Evolutionary conservation across 2,888 invertebrate species (phyloP).

Genomic region (Tholera decimalis): DNA sequence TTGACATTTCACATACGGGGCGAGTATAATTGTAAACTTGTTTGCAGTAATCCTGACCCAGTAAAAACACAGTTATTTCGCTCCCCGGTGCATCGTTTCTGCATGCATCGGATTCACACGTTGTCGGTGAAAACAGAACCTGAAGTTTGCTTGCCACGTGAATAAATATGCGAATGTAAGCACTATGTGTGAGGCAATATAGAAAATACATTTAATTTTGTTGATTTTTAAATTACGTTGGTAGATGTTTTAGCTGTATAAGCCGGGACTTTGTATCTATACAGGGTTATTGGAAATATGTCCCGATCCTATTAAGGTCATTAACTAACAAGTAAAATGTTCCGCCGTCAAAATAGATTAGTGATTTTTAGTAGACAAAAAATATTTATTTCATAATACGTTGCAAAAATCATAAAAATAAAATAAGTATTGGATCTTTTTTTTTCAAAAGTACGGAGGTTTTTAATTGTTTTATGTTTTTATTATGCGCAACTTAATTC

Average conservation of each 20-base stretch:
- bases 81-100: conserved; percentile 22
- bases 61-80: conserved; percentile 56
- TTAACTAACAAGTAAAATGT: too few relatives aligned
- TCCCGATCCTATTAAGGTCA: too few relatives aligned
- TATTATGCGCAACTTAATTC: too few relatives aligned
- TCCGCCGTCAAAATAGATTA: too few relatives aligned
- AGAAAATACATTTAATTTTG: not conserved
- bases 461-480: too few relatives aligned
- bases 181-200: not conserved
- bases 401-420: too few relatives aligned
- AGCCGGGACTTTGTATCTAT: too few relatives aligned
- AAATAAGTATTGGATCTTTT: too few relatives aligned
- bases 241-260: not conserved
- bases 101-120: conserved; percentile 38
- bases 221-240: conserved; percentile 7
- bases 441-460: too few relatives aligned
- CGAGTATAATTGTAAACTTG: conserved; percentile 50
- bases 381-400: too few relatives aligned
- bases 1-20: conserved; percentile 32
- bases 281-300: too few relatives aligned
- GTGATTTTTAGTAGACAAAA: too few relatives aligned
- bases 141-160: conserved; percentile 22
- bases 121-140: conserved; percentile 24
- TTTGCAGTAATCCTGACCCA: conserved; percentile 63
- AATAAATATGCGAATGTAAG: conserved; percentile 32